Evolutionary conservation across 2,888 invertebrate genomes (phyloP), one percentile per base, ranked within the genome.

Genomic region (Agrilus biguttatus): DNA sequence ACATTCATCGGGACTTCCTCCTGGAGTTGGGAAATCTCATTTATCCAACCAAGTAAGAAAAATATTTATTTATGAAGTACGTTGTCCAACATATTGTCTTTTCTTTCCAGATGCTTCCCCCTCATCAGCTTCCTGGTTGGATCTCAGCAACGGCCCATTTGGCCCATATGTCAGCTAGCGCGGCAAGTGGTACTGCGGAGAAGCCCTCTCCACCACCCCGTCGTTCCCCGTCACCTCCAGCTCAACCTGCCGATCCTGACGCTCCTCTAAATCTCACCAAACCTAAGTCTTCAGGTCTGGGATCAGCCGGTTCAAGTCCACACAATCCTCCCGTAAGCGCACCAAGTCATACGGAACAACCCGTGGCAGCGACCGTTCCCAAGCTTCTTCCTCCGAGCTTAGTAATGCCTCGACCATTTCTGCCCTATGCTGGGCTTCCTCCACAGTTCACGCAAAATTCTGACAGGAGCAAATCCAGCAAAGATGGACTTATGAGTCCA

Each of bases 241-340:
- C 61, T 34, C 55, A 51, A 39, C 54, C 57, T 39, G 55, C 59
- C 14, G 83, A 85, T 65, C 78, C 83, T 0, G 90, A 90, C 61
- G 78, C 86, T 2, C 92, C 92, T 2, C 72, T 93, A 36, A 92
- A 92, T 68, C 75, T 92, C 41, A 83, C 83, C 57, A 92, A 91
- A 67, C 91, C 91, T 44, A 83, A 89, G 55, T 63, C 71, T 51
- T 51, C 65, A 53, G 66, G 67, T 46, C 65, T 67, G 42, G 71
- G 73, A 12, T 77, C 78, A 4, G 63, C 77, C 8, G 68, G 70
- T 8, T 71, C 71, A 37, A 70, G 70, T 54, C 72, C 70, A 19
- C 71, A 69, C 42, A 65, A 56, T 49, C 58, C 59, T 14, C 61
- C 64, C 3, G 51, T 56, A 53, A 54, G 21, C 6, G 50, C 64